phyloP scores from a whole-genome alignment of 1,140 invertebrate species.

The Pogonomyrmex californicus region DNA sequence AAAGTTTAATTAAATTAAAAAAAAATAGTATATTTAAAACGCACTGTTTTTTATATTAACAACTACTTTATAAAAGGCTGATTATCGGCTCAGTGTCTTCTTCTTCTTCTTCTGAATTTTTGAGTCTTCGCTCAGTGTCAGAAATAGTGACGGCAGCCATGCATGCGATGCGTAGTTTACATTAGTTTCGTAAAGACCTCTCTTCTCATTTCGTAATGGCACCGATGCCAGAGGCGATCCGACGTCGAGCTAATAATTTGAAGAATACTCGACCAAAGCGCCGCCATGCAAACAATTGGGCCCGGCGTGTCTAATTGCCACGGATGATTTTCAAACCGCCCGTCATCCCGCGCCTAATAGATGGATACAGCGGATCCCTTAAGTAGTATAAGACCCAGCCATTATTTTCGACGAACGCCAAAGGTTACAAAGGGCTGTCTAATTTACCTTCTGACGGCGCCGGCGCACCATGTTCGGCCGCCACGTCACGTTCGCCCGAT shows the following conservation, averaged over 20 bases:
- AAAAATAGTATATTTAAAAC: not conserved
- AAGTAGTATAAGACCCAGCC: slow-evolving; percentile 68
- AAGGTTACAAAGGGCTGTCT: slow-evolving; percentile 69
- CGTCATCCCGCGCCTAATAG: slow-evolving; percentile 77
- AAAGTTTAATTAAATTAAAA: not conserved
- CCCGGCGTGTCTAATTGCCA: slow-evolving; percentile 76
- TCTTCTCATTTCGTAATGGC: slow-evolving; percentile 33
- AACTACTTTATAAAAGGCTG: not conserved
- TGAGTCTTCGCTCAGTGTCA: not conserved
- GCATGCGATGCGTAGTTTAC: slow-evolving; percentile 37
- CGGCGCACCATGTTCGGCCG: slow-evolving; percentile 25
- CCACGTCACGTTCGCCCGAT: slow-evolving; percentile 54
- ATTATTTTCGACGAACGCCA: slow-evolving; percentile 71
- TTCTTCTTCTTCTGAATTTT: not conserved
- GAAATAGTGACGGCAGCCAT: not conserved
- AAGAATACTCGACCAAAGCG: slow-evolving; percentile 59
- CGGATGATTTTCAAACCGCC: slow-evolving; percentile 75
- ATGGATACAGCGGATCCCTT: slow-evolving; percentile 76
- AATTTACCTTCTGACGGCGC: slow-evolving; percentile 69
- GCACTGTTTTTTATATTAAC: not conserved
- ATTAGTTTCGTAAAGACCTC: slow-evolving; percentile 59
- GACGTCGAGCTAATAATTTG: slow-evolving; percentile 71
- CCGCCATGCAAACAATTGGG: slow-evolving; percentile 74
- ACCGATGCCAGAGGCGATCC: slow-evolving; percentile 52
- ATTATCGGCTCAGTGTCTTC: not conserved